phyloP scores from a whole-genome alignment of 2,797 vertebrate genomes.

The Macrochelys suwanniensis region DNA sequence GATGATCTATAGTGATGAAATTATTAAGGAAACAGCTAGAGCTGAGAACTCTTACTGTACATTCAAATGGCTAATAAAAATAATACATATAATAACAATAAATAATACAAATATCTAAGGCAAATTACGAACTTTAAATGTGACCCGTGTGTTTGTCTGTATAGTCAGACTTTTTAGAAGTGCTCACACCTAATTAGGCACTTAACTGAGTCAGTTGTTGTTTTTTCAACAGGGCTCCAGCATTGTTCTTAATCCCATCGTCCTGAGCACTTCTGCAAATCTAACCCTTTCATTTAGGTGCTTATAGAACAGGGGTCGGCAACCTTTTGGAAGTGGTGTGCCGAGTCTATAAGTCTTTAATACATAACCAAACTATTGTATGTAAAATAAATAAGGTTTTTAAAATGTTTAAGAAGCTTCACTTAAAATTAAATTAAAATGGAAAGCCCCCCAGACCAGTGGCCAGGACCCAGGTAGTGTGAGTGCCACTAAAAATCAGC shows the following conservation, averaged over 20 bases:
- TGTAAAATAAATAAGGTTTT: too few species aligned
- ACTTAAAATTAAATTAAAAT: too few species aligned
- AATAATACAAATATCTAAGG: not conserved
- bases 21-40: not conserved
- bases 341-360: too few species aligned
- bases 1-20: not conserved
- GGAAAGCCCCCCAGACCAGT: too few species aligned
- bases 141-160: rapidly evolving
- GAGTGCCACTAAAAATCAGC: too few species aligned
- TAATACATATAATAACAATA: too few species aligned
- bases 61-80: not conserved
- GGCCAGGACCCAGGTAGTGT: too few species aligned
- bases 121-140: not conserved
- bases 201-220: not conserved
- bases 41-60: not conserved
- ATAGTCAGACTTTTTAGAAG: not conserved
- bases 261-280: not conserved
- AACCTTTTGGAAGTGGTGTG: too few species aligned
- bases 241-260: not conserved
- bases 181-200: not conserved
- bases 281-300: not conserved
- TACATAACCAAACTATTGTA: too few species aligned
- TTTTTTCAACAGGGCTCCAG: not conserved
- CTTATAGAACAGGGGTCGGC: not conserved
- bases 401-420: too few species aligned